A percentile compares a stretch with the other conserved stretches of the same genome.
Conservation (phyloP, 2,888 invertebrate species). For the Pristionchus fissidentatus region DNA sequence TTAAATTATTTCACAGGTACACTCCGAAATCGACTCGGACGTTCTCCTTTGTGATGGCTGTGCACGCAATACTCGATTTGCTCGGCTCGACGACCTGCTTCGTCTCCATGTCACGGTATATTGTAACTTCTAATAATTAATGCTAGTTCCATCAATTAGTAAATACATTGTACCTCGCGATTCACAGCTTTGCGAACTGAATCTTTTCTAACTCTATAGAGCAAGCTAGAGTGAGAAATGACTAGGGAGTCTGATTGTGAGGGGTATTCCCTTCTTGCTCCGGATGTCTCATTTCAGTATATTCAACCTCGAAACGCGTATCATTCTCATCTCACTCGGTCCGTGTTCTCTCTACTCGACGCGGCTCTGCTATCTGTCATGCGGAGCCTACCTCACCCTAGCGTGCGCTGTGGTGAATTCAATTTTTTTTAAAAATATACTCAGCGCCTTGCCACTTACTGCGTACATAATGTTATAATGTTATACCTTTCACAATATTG, state of each 20-base stretch:
- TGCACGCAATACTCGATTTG: not conserved
- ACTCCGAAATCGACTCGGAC: conserved; percentile 12
- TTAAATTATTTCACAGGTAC: not conserved
- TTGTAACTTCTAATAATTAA: too few species aligned
- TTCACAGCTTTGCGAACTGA: too few species aligned
- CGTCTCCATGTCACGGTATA: conserved; percentile 3
- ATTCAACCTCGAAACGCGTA: conserved; percentile 2
- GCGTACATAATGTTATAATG: too few species aligned
- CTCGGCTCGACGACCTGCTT: not conserved
- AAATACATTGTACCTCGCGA: too few species aligned
- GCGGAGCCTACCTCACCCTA: not conserved
- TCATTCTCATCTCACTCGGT: conserved; percentile 19
- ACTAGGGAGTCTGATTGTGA: too few species aligned
- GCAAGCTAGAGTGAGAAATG: too few species aligned
- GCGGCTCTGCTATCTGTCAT: conserved; percentile 1
- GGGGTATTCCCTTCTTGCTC: too few species aligned
- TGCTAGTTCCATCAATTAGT: too few species aligned
- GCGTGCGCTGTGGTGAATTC: not conserved
- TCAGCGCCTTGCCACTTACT: too few species aligned
- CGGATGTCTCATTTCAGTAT: not conserved
- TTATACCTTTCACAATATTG: too few species aligned
- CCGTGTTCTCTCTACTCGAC: not conserved
- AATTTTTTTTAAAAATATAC: too few species aligned
- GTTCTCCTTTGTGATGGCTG: not conserved
- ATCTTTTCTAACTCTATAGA: too few species aligned